Evolutionary conservation across 2,888 invertebrate genomes (phyloP), one percentile per base, ranked within the genome.

Genomic region (Leptinotarsa juncta): DNA sequence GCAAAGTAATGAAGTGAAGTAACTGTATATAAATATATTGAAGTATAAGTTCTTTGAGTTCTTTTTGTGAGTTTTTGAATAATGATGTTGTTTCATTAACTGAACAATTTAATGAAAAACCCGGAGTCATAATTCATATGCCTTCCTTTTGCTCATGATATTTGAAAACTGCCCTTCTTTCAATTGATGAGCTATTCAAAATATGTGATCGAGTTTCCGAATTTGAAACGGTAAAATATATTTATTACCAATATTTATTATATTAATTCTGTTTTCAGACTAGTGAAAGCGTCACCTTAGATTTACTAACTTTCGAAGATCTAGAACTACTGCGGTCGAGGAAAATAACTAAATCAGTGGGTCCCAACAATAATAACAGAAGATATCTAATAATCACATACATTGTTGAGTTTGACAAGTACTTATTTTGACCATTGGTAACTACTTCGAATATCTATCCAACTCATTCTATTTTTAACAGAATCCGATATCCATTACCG

Each of bases 331-430:
- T 90, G 51, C 86, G 89, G 70, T 86, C 86, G 20, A 86, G 88
- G 73, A 87, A 87, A 82, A 82, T 86, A 18, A 86, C 87, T 18
- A 83, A 80, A 71, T 80, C 79, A 3, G 77, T 82, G 12, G 83
- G 83, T 55, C 79, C 84, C 10, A 78, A 62, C 50, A 83, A 79
- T 20, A 88, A 83, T 76, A 89, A 89, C 80, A 84, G 88, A 73
- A 86, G 89, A 83, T 90, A 90, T 81, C 85, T 91, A 49, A 90
- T 91, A 78, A 83, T 90, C 48, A 90, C 89, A 2, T 90, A 90
- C 75, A 86, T 88, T 26, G 90, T 90, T 20, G 90, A 90, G 85
- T 90, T 90, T 83, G 90, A 90, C 83, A 87, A 88, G 89, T 89
- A 85, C 57, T 77, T 76, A 67, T 50, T 32, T 16, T 50, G 5